Percentiles rank a stretch among this genome's conserved stretches.
Evolutionary conservation across 2,797 vertebrate species (phyloP).

Genomic region (Sebastes oblongus): DNA sequence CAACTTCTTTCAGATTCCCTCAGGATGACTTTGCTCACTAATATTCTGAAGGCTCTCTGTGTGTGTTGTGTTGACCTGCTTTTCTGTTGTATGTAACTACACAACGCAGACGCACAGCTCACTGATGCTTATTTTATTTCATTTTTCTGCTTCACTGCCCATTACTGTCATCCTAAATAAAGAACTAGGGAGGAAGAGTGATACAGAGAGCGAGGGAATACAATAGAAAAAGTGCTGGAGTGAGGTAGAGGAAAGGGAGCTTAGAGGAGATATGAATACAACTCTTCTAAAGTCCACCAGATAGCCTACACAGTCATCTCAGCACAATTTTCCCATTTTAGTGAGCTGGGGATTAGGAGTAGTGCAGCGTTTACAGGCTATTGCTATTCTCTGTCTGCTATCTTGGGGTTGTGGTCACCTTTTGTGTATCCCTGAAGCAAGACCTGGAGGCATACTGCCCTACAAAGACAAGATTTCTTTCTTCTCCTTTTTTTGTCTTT

Average conservation of each 20-base stretch:
- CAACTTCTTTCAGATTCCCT: slow-evolving; percentile 8
- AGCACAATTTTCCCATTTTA: slow-evolving; percentile 43
- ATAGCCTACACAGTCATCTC: slow-evolving; percentile 30
- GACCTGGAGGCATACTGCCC: not conserved
- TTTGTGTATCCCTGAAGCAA: slow-evolving; percentile 16
- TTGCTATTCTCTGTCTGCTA: slow-evolving; percentile 17
- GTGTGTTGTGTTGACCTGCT: slow-evolving; percentile 42
- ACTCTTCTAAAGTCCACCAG: slow-evolving; percentile 19
- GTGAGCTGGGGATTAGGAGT: slow-evolving; percentile 33
- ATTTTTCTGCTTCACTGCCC: slow-evolving; percentile 53
- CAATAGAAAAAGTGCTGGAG: not conserved
- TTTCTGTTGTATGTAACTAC: slow-evolving; percentile 26
- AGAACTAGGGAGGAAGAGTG: slow-evolving; percentile 16
- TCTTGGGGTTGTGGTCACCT: slow-evolving; percentile 40
- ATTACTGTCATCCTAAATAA: slow-evolving; percentile 63
- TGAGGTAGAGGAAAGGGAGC: not conserved
- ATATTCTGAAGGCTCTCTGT: not conserved
- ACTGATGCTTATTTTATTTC: slow-evolving; percentile 60
- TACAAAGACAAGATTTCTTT: slow-evolving; percentile 15
- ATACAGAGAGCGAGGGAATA: slow-evolving; percentile 11
- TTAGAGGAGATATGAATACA: slow-evolving; percentile 13
- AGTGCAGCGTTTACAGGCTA: slow-evolving; percentile 14
- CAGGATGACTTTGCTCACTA: slow-evolving; percentile 11
- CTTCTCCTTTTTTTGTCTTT: slow-evolving; percentile 9
- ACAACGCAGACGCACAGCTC: slow-evolving; percentile 29